phyloP scores from a whole-genome alignment of 2,888 invertebrate species.

The Trilocha varians region DNA sequence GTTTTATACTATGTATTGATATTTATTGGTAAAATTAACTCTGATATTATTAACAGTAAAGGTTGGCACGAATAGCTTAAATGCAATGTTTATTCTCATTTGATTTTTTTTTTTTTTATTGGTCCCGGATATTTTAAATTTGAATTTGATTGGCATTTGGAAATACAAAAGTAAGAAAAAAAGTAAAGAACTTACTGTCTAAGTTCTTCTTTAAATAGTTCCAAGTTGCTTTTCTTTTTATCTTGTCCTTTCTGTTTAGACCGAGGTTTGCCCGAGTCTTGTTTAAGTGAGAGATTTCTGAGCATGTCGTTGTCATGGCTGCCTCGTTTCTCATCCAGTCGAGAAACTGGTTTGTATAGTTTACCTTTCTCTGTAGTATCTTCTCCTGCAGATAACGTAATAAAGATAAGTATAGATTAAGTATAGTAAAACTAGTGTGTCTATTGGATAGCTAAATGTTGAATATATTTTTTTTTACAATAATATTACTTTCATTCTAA shows the following conservation, averaged over 20 bases:
- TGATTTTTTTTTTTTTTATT: too few species aligned
- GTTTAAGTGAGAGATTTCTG: conserved; percentile 72
- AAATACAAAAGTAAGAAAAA: neutral
- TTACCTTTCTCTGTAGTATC: conserved; percentile 91
- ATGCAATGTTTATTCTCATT: too few species aligned
- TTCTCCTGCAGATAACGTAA: conserved; percentile 76
- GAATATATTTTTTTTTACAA: too few species aligned
- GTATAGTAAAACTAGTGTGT: neutral
- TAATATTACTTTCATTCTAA: too few species aligned
- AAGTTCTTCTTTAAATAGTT: conserved; percentile 98
- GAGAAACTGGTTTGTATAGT: conserved; percentile 92
- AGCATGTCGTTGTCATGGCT: conserved; percentile 43
- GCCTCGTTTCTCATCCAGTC: conserved; percentile 72
- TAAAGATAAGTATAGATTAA: neutral
- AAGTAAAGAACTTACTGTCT: conserved; percentile 79
- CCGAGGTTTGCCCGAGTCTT: conserved; percentile 33
- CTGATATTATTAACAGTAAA: too few species aligned
- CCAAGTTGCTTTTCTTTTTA: conserved; percentile 97
- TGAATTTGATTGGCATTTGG: too few species aligned
- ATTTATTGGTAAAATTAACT: too few species aligned
- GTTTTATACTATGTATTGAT: too few species aligned
- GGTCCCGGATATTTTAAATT: too few species aligned
- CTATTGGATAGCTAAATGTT: too few species aligned
- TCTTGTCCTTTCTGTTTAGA: conserved; percentile 63
- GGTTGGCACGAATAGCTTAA: too few species aligned